Evolutionary conservation across 2,113 vertebrate genomes (phyloP).

Genomic region (Xyrauchen texanus): DNA sequence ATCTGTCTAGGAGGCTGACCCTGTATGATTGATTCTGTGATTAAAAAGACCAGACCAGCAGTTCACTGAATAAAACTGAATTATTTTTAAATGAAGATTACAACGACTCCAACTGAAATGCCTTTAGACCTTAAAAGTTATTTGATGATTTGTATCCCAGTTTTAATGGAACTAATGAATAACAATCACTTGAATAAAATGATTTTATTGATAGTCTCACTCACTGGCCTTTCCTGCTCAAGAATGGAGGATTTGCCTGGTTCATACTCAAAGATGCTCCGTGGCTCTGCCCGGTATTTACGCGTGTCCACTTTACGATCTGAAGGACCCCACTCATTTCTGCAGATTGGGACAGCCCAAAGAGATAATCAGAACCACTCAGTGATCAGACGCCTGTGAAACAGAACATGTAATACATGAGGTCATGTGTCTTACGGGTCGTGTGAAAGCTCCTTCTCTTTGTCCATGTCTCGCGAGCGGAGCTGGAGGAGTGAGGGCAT

Average conservation of each 20-base stretch:
- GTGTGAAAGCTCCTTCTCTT: conserved; percentile 68
- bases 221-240: conserved; percentile 93
- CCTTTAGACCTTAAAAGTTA: neutral
- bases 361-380: neutral
- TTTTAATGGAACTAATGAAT: neutral
- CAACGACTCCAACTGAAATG: neutral
- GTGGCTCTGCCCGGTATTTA: conserved; percentile 93
- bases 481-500: conserved; percentile 84
- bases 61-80: neutral
- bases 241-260: conserved; percentile 96
- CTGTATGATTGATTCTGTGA: conserved; percentile 1
- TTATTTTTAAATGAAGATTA: neutral
- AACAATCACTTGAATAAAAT: neutral
- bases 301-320: conserved; percentile 97
- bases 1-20: neutral
- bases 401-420: neutral
- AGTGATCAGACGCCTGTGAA: neutral
- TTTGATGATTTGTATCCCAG: neutral
- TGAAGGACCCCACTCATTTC: conserved; percentile 95
- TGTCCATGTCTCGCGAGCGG: conserved; percentile 81
- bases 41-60: conserved; percentile 1
- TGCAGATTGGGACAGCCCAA: conserved; percentile 58
- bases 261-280: conserved; percentile 98
- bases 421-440: conserved; percentile 81
- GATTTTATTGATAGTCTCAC: conserved; percentile 54